Evolutionary conservation across 2,113 vertebrate genomes (phyloP).

Genomic region (Axis porcinus): DNA sequence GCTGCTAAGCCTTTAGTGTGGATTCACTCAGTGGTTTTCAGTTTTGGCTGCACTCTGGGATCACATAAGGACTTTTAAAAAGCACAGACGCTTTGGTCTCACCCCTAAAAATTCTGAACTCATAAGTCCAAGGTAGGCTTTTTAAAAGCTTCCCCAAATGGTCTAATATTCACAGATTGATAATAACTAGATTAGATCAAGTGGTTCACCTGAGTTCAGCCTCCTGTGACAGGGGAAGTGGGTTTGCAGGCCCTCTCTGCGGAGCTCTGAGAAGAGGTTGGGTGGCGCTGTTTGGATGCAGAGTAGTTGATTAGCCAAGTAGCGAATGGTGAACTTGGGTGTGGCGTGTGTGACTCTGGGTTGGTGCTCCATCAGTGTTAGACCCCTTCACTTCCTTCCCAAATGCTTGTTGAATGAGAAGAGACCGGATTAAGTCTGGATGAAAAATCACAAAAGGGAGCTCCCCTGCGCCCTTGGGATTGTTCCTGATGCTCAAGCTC

Average conservation of each 20-base stretch:
- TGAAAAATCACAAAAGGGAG: not conserved
- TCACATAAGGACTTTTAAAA: not conserved
- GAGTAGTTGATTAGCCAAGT: not conserved
- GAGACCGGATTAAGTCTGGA: not conserved
- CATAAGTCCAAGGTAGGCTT: not conserved
- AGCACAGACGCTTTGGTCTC: not conserved
- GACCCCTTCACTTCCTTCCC: not conserved
- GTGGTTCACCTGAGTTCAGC: not conserved
- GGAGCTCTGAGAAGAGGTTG: not conserved
- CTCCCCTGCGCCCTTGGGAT: rapidly evolving
- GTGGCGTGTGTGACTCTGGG: rapidly evolving
- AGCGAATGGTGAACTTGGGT: not conserved
- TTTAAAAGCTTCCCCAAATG: not conserved
- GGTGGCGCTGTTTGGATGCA: not conserved
- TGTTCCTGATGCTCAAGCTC: not conserved
- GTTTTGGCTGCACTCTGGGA: not conserved
- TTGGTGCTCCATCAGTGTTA: not conserved
- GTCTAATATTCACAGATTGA: not conserved
- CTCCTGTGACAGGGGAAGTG: not conserved
- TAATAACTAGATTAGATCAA: not conserved
- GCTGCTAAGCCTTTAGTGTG: not conserved
- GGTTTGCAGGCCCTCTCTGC: not conserved
- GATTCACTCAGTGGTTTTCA: not conserved
- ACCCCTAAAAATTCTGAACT: not conserved
- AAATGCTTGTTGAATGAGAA: not conserved